These are phyloP conservation scores for Halcyon leucocephala DNA, from an alignment of 2,797 vertebrate species.

Conservation along the genomic window DNA sequence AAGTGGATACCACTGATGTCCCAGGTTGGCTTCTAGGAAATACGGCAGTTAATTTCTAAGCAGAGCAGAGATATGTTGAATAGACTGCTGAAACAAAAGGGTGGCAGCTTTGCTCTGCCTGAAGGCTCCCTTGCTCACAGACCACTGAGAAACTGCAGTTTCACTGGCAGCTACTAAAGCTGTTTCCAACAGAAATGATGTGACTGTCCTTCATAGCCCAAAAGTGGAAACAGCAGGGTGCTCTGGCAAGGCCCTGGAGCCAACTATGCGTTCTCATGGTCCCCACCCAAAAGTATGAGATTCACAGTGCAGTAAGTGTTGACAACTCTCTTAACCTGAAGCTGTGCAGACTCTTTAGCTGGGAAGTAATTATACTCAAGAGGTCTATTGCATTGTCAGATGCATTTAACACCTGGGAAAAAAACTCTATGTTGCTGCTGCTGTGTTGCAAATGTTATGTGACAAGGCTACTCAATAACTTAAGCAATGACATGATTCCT, in stretches of 20 bases:
- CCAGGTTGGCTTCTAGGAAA: background rate
- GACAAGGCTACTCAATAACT: background rate
- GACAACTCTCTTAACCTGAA: background rate
- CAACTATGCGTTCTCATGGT: background rate
- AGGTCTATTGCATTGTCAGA: background rate
- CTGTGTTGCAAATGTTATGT: background rate
- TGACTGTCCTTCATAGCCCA: background rate
- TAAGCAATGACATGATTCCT: background rate
- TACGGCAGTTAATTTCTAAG: background rate
- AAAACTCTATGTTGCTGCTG: background rate
- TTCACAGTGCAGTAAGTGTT: background rate
- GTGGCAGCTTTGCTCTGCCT: background rate
- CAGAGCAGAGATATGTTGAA: background rate
- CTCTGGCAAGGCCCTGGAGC: background rate
- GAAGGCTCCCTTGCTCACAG: background rate
- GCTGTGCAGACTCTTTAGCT: background rate
- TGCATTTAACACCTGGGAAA: slow-evolving; percentile 3
- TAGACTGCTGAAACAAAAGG: background rate
- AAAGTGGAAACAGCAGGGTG: background rate
- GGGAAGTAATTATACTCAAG: background rate
- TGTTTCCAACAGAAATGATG: background rate
- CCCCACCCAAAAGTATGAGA: background rate
- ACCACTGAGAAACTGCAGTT: background rate
- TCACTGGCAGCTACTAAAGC: background rate
- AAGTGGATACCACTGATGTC: background rate